Evolutionary conservation across 92 coral and sea anemone genomes (phyloP).

Genomic region (Epizoanthus rinbou): DNA sequence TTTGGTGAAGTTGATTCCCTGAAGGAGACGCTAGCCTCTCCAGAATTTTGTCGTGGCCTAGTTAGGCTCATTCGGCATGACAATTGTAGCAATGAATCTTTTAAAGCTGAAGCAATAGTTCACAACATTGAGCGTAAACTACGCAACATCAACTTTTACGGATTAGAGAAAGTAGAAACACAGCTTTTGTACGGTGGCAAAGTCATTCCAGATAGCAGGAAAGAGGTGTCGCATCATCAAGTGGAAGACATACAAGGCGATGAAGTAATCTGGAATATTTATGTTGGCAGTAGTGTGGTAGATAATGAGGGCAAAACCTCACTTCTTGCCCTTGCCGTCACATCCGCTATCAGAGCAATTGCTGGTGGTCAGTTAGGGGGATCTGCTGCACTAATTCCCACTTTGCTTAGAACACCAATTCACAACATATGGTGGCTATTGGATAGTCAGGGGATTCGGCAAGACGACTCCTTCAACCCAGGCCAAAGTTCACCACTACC

Average conservation of each 20-base stretch:
- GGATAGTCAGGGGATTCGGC: slow-evolving; percentile 48
- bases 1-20: slow-evolving; percentile 43
- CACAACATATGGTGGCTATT: slow-evolving; percentile 47
- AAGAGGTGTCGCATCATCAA: slow-evolving; percentile 47
- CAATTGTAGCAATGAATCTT: slow-evolving; percentile 4
- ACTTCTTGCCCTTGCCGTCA: slow-evolving; percentile 20
- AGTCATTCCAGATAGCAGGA: slow-evolving; percentile 58
- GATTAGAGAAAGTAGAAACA: slow-evolving; percentile 38
- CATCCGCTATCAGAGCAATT: slow-evolving; percentile 38
- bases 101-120: slow-evolving; percentile 28
- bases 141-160: slow-evolving; percentile 36
- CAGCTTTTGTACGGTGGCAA: slow-evolving; percentile 34
- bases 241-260: slow-evolving; percentile 8
- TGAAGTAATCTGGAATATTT: slow-evolving; percentile 52
- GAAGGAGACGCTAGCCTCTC: slow-evolving; percentile 41
- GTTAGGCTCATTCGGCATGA: slow-evolving; percentile 65
- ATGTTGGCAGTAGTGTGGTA: slow-evolving; percentile 14
- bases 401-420: slow-evolving; percentile 39
- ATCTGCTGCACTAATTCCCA: slow-evolving; percentile 27
- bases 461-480: slow-evolving; percentile 50
- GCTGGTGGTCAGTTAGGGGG: slow-evolving; percentile 44
- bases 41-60: slow-evolving; percentile 57
- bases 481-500: slow-evolving; percentile 36
- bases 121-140: slow-evolving; percentile 38
- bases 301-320: background rate